A percentile compares a stretch with the other conserved stretches of the same genome.
Evolutionary conservation across 2,888 invertebrate genomes (phyloP).

Genomic region (Drosophila birchii): DNA sequence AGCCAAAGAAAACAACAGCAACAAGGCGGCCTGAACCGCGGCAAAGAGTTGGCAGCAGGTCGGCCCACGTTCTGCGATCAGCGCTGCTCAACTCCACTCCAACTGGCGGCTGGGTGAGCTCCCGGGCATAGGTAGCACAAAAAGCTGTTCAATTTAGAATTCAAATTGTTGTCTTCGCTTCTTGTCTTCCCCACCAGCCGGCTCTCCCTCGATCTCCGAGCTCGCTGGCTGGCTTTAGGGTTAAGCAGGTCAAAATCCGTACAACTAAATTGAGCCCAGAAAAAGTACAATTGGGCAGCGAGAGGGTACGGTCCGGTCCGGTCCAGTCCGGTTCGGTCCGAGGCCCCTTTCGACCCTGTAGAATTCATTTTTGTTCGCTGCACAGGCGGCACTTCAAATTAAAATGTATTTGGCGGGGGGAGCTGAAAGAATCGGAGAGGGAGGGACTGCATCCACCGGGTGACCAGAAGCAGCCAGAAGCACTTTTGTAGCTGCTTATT

Average conservation of each 20-base stretch:
- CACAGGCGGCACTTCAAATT: slow-evolving; percentile 62
- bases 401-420: slow-evolving; percentile 71
- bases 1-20: slow-evolving; percentile 13
- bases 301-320: slow-evolving; percentile 25
- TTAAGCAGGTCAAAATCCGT: slow-evolving; percentile 84
- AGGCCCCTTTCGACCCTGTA: slow-evolving; percentile 39
- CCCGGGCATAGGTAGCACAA: slow-evolving; percentile 81
- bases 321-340: background rate
- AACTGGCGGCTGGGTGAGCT: slow-evolving; percentile 54
- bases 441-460: slow-evolving; percentile 33
- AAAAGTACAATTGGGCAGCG: slow-evolving; percentile 75
- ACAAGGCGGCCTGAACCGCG: slow-evolving; percentile 40
- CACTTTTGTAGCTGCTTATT: slow-evolving; percentile 80
- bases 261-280: slow-evolving; percentile 84
- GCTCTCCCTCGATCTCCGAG: background rate
- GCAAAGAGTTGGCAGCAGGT: slow-evolving; percentile 72
- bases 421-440: background rate
- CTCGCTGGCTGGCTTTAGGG: slow-evolving; percentile 64
- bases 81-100: slow-evolving; percentile 35
- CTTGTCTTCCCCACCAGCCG: slow-evolving; percentile 36
- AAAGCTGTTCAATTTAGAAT: slow-evolving; percentile 82
- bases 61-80: slow-evolving; percentile 72
- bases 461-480: slow-evolving; percentile 81
- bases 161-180: slow-evolving; percentile 81
- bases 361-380: slow-evolving; percentile 61